A percentile compares a stretch with the other conserved stretches of the same genome.
Evolutionary conservation across 2,797 vertebrate species (phyloP).

Genomic region (Sebastes steindachneri): DNA sequence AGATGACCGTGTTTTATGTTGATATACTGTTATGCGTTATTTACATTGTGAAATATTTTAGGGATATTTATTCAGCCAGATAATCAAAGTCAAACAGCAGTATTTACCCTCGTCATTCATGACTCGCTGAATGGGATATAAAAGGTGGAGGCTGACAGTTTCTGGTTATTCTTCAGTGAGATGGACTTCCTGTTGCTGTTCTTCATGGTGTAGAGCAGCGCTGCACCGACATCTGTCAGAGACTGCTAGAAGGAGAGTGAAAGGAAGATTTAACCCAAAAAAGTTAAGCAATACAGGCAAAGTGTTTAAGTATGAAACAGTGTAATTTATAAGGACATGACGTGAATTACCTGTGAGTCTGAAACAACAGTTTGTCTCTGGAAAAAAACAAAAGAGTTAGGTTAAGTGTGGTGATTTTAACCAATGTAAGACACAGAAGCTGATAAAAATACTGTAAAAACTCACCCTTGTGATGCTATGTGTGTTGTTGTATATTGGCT

Average conservation of each 20-base stretch:
- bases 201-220: conserved; percentile 79
- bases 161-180: conserved; percentile 51
- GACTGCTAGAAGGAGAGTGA: conserved; percentile 51
- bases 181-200: conserved; percentile 76
- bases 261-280: background rate
- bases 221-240: conserved; percentile 77
- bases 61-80: conserved; percentile 1
- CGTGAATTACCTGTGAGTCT: conserved; percentile 70
- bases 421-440: background rate
- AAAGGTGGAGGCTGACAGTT: conserved; percentile 20
- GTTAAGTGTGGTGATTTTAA: background rate
- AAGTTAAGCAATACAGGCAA: background rate
- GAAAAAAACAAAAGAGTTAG: background rate
- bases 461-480: conserved; percentile 70
- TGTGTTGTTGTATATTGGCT: conserved; percentile 68
- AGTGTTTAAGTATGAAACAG: background rate
- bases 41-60: conserved; percentile 9
- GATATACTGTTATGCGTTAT: background rate
- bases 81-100: background rate
- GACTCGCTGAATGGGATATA: conserved; percentile 7
- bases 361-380: conserved; percentile 65
- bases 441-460: background rate
- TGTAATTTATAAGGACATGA: too few relatives aligned
- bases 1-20: background rate
- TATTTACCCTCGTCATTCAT: background rate